Percentiles rank a stretch among this genome's conserved stretches.
These are phyloP conservation scores for Suncus etruscus DNA, from an alignment of 2,113 vertebrate species.

Conservation along the genomic window DNA sequence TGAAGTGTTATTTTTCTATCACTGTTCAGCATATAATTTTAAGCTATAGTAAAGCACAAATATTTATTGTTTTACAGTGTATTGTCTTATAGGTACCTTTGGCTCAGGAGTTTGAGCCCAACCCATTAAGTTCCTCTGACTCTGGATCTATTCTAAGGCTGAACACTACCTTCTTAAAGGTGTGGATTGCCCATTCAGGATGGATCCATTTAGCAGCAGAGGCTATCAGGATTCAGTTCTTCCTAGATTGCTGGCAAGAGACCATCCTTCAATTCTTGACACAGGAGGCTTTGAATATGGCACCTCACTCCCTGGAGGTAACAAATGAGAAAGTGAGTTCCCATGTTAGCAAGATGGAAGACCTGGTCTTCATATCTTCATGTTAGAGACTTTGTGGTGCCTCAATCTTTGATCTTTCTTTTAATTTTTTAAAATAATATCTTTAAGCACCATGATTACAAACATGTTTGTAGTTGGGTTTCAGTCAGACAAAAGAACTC, in stretches of 20 bases:
- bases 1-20: not conserved
- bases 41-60: not conserved
- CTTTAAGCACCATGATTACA: too few species aligned
- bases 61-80: not conserved
- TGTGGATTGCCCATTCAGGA: not conserved
- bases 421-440: not conserved
- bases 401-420: not conserved
- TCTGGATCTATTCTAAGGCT: not conserved
- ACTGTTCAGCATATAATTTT: too few species aligned
- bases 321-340: not conserved
- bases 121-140: not conserved
- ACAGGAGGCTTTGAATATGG: not conserved
- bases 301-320: not conserved
- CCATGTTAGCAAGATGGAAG: not conserved
- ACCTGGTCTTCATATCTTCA: not conserved
- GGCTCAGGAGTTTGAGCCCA: not conserved
- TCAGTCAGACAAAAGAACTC: too few species aligned
- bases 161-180: not conserved
- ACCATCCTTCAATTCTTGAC: not conserved
- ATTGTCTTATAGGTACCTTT: not conserved
- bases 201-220: not conserved
- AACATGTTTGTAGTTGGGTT: too few species aligned
- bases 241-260: not conserved
- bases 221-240: not conserved
- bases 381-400: not conserved